phyloP scores from a whole-genome alignment of 2,888 invertebrate genomes.

The Sinhomidia bicolor region DNA sequence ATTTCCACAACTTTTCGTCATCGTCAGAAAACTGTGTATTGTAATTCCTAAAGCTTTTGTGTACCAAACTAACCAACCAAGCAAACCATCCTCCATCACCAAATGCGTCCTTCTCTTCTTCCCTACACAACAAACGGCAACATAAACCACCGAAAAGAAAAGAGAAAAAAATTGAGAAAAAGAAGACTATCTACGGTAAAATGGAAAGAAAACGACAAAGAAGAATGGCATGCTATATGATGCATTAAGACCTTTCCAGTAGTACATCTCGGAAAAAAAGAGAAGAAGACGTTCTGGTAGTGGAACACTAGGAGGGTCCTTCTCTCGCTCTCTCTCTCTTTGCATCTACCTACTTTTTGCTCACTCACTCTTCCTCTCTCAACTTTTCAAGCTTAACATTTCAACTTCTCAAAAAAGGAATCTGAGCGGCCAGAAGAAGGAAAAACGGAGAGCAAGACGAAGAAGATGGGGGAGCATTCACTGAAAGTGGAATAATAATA shows the following conservation, averaged over 20 bases:
- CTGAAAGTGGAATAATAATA: slow-evolving; percentile 52
- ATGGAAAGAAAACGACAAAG: slow-evolving; percentile 9
- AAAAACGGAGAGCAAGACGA: background rate
- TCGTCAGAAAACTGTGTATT: slow-evolving; percentile 64
- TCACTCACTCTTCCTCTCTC: background rate
- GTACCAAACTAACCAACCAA: slow-evolving; percentile 65
- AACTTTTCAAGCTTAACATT: slow-evolving; percentile 39
- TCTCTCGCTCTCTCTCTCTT: too few relatives aligned
- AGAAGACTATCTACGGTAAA: background rate
- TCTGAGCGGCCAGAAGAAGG: background rate
- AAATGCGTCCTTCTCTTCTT: slow-evolving; percentile 50
- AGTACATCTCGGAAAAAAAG: background rate
- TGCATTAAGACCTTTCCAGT: slow-evolving; percentile 61
- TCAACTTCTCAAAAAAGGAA: slow-evolving; percentile 60
- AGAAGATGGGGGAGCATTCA: slow-evolving; percentile 70
- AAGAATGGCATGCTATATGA: slow-evolving; percentile 53
- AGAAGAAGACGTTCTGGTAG: slow-evolving; percentile 16
- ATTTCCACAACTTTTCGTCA: slow-evolving; percentile 56
- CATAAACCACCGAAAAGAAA: slow-evolving; percentile 10
- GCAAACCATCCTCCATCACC: slow-evolving; percentile 56
- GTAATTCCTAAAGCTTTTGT: slow-evolving; percentile 65
- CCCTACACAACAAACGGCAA: slow-evolving; percentile 14
- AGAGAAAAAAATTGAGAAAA: background rate
- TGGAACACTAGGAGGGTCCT: slow-evolving; percentile 41
- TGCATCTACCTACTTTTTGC: background rate